Conservation (phyloP, 2,888 invertebrate genomes). For the Atethmia centrago region DNA sequence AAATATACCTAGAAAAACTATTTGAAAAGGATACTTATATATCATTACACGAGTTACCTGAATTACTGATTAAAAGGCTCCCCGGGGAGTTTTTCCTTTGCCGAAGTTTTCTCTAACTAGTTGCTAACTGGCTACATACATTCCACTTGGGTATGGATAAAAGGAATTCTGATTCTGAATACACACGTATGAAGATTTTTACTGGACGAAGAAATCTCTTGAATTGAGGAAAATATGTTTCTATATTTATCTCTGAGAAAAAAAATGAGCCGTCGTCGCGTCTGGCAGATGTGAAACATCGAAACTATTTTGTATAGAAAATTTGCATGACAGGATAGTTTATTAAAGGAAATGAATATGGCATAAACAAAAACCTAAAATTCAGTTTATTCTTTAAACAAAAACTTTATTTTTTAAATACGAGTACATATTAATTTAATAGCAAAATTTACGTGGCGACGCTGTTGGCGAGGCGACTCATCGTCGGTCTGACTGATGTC, state of each 20-base stretch:
- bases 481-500: too few species aligned
- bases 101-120: constrained; percentile 55
- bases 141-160: constrained; percentile 26
- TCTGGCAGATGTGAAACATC: too few species aligned
- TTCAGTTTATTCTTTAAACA: too few species aligned
- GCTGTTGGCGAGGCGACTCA: too few species aligned
- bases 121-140: constrained; percentile 49
- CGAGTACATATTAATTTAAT: too few species aligned
- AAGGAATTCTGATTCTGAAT: constrained; percentile 42
- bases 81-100: constrained; percentile 49
- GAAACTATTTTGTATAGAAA: too few species aligned
- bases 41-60: constrained; percentile 52
- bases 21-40: constrained; percentile 44
- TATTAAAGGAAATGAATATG: too few species aligned
- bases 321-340: too few species aligned
- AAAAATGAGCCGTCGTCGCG: too few species aligned
- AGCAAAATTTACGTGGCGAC: too few species aligned
- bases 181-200: constrained; percentile 1
- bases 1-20: constrained; percentile 2
- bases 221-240: neutral
- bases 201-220: neutral
- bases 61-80: constrained; percentile 61
- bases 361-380: too few species aligned
- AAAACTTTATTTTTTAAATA: too few species aligned
- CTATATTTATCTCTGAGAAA: neutral